Conservation (phyloP, 1,140 invertebrate genomes). For the Radopholus similis region DNA sequence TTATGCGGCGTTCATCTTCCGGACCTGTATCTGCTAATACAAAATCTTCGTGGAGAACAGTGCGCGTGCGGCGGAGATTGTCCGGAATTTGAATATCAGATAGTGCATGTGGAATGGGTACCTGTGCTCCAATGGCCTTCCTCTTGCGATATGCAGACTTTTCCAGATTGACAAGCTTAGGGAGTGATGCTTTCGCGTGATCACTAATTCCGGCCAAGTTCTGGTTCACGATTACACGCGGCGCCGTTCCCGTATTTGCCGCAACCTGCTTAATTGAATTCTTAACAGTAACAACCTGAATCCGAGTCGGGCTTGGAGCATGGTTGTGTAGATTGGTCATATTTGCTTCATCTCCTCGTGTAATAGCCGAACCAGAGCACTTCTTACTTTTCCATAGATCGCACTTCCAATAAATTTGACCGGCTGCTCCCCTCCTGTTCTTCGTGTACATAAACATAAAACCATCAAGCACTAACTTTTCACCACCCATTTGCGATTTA, state of each 20-base stretch:
- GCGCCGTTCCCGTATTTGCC: neutral
- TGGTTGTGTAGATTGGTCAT: neutral
- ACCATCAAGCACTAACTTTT: no score
- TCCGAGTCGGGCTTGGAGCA: neutral
- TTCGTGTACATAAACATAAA: neutral
- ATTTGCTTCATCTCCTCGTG: conserved; percentile 3
- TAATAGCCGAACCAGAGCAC: neutral
- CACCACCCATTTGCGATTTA: no score
- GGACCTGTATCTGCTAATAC: neutral
- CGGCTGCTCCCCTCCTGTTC: neutral
- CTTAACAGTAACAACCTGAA: neutral
- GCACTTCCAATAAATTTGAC: neutral
- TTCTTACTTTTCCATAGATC: conserved; percentile 1
- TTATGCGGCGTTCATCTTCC: no score
- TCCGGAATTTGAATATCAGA: conserved; percentile 4
- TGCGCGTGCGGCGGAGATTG: neutral
- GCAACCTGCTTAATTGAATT: neutral
- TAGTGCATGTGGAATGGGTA: neutral
- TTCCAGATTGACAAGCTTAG: conserved; percentile 5
- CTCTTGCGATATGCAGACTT: neutral
- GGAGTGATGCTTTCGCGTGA: conserved; percentile 2
- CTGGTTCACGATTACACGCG: conserved; percentile 1
- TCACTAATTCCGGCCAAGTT: conserved; percentile 1
- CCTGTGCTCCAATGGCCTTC: neutral
- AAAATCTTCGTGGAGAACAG: conserved; percentile 1